Conservation (phyloP, 2,888 invertebrate genomes). For the Nebria salina region DNA sequence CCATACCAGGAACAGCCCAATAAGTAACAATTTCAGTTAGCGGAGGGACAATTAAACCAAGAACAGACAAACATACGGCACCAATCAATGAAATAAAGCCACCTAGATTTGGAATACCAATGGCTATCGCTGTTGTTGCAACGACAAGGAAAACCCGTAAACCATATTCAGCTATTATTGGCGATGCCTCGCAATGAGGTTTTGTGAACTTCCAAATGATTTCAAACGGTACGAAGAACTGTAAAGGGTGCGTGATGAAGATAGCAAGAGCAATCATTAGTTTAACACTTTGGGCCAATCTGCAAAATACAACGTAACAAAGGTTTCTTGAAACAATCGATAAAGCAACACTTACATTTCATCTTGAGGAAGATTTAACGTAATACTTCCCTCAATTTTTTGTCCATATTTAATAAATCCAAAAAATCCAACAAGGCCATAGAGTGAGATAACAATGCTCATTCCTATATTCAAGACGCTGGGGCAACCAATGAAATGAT, state of each 20-base stretch:
- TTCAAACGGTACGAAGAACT: slow-evolving; percentile 97
- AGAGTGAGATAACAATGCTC: slow-evolving; percentile 85
- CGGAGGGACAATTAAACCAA: slow-evolving; percentile 92
- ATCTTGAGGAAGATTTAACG: slow-evolving; percentile 82
- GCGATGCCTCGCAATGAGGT: slow-evolving; percentile 74
- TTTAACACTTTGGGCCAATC: slow-evolving; percentile 82
- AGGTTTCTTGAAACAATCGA: too few species aligned
- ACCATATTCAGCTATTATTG: slow-evolving; percentile 77
- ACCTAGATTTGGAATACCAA: slow-evolving; percentile 87
- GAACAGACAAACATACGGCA: slow-evolving; percentile 89
- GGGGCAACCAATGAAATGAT: slow-evolving; percentile 89
- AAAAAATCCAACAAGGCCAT: slow-evolving; percentile 90
- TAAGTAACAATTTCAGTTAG: slow-evolving; percentile 88
- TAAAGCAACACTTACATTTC: slow-evolving; percentile 69
- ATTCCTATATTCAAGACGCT: slow-evolving; percentile 93
- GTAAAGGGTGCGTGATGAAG: slow-evolving; percentile 94
- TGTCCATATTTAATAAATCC: slow-evolving; percentile 90
- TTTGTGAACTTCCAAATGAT: slow-evolving; percentile 92
- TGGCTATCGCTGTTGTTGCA: slow-evolving; percentile 79
- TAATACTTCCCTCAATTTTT: slow-evolving; percentile 81
- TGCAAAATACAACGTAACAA: slow-evolving; percentile 59
- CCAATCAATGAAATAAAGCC: slow-evolving; percentile 96
- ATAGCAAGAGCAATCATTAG: slow-evolving; percentile 89
- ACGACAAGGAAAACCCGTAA: slow-evolving; percentile 77
- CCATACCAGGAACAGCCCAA: slow-evolving; percentile 81